These are phyloP conservation scores for Limnothrissa miodon DNA, from an alignment of 2,113 vertebrate species.

Conservation along the genomic window DNA sequence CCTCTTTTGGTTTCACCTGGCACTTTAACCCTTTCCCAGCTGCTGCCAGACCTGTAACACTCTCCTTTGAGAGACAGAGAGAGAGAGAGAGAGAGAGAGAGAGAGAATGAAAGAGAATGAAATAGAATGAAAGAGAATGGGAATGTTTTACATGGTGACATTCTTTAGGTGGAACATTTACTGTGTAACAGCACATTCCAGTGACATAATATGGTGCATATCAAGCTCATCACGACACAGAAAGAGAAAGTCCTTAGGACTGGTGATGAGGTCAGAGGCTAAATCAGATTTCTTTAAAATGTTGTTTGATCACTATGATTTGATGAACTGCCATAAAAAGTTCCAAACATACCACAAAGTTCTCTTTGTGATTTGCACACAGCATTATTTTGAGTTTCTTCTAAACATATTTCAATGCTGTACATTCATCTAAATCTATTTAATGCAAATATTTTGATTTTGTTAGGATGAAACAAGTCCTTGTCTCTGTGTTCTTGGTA, in stretches of 20 bases:
- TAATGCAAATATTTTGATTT: background rate
- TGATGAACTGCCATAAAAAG: background rate
- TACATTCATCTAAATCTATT: background rate
- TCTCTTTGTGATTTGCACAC: background rate
- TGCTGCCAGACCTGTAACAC: background rate
- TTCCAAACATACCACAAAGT: background rate
- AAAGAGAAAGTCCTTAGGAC: background rate
- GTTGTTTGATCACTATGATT: background rate
- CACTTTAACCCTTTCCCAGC: constrained; percentile 12
- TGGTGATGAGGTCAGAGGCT: background rate
- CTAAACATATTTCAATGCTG: background rate
- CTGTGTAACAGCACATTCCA: background rate
- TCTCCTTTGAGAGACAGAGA: background rate
- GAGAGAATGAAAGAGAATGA: background rate
- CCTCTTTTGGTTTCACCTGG: constrained; percentile 22
- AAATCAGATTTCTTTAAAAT: background rate
- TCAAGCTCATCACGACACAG: background rate
- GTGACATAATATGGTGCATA: background rate
- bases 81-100: background rate
- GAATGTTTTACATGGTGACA: background rate
- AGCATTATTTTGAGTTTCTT: background rate
- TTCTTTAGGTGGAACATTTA: background rate
- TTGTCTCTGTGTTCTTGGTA: too few relatives aligned
- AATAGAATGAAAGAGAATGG: background rate
- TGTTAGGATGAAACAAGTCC: background rate